Conservation (phyloP, 2,113 vertebrate genomes). For the Dipodomys merriami region DNA sequence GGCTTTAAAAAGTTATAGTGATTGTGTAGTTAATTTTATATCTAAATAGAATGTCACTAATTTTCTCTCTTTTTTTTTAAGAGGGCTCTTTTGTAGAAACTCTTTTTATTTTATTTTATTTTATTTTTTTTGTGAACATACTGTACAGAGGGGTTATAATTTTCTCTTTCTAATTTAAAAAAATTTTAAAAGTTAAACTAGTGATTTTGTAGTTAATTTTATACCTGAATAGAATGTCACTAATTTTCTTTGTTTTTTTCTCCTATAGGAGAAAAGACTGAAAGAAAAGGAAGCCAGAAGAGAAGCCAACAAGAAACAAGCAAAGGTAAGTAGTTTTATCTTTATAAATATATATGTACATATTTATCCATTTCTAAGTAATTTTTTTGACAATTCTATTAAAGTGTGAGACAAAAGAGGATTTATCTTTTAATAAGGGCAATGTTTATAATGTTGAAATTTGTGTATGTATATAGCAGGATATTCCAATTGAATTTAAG, state of each 20-base stretch:
- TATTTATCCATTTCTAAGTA: not conserved
- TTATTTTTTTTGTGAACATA: too few species aligned
- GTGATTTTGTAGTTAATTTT: slow-evolving; percentile 17
- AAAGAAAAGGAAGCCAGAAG: slow-evolving; percentile 91
- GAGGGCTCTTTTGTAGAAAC: too few species aligned
- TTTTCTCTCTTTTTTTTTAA: too few species aligned
- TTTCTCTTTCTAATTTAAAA: too few species aligned
- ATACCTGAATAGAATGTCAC: not conserved
- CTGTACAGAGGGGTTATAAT: too few species aligned
- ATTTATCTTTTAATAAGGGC: slow-evolving; percentile 56
- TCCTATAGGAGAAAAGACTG: slow-evolving; percentile 89
- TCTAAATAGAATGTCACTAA: slow-evolving; percentile 22
- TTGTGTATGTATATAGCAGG: slow-evolving; percentile 33
- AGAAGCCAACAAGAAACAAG: slow-evolving; percentile 85
- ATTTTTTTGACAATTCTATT: not conserved
- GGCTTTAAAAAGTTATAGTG: slow-evolving; percentile 25
- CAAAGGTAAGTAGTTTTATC: slow-evolving; percentile 84
- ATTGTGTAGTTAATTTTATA: not conserved
- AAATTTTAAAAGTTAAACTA: slow-evolving; percentile 28
- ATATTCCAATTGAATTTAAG: slow-evolving; percentile 6
- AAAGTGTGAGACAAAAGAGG: not conserved
- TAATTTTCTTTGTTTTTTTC: not conserved
- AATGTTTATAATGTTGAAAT: slow-evolving; percentile 20
- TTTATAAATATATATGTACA: not conserved
- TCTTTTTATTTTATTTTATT: too few species aligned